Evolutionary conservation across 2,797 vertebrate species (phyloP).

Genomic region (Clamator glandarius): DNA sequence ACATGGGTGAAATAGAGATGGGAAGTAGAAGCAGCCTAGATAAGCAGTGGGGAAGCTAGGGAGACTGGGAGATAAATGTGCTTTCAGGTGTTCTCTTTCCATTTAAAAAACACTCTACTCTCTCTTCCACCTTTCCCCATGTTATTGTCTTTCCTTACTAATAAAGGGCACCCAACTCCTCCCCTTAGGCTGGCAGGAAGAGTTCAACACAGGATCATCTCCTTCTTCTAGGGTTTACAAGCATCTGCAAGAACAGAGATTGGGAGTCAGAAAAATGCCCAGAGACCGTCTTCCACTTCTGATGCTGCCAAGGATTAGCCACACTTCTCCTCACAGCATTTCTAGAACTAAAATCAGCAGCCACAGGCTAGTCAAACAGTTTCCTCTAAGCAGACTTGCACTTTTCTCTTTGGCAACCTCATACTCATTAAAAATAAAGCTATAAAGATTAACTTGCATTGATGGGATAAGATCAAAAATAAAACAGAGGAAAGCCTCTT

Average conservation of each 20-base stretch:
- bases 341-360: neutral
- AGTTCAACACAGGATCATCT: neutral
- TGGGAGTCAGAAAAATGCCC: neutral
- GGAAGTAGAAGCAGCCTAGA: neutral
- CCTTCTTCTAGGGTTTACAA: neutral
- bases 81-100: neutral
- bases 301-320: neutral
- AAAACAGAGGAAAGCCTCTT: neutral
- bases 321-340: neutral
- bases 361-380: neutral
- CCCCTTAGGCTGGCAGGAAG: neutral
- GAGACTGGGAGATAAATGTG: fast-evolving
- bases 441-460: neutral
- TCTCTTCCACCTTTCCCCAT: neutral
- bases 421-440: neutral
- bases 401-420: neutral
- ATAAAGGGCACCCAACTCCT: neutral
- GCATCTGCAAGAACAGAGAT: neutral
- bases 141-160: neutral
- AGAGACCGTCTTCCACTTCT: neutral
- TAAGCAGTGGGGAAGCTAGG: neutral
- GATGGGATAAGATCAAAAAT: neutral
- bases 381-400: neutral
- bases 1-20: neutral
- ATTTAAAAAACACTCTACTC: neutral